Conservation (phyloP, 2,888 invertebrate genomes). For the Rotaria socialis region DNA sequence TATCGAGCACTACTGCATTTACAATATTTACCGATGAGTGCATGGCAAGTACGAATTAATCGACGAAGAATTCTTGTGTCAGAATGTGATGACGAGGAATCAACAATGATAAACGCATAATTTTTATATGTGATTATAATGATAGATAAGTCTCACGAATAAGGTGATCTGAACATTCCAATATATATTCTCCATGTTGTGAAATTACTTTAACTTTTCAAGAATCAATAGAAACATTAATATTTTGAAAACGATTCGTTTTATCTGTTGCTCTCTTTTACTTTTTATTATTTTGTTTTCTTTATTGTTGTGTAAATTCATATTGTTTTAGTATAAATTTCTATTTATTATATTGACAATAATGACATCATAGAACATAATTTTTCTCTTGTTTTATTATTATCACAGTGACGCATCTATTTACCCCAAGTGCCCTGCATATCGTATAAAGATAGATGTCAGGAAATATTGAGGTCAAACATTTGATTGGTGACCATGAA, state of each 20-base stretch:
- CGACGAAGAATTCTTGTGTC: not conserved
- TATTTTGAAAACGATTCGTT: not conserved
- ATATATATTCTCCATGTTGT: not conserved
- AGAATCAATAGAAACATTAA: not conserved
- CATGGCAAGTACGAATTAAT: constrained; percentile 37
- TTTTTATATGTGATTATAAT: not conserved
- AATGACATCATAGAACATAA: not conserved
- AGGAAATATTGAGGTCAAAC: not conserved
- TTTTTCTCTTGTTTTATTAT: too few relatives aligned
- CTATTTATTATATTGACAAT: not conserved
- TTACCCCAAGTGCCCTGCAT: too few relatives aligned
- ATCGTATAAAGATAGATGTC: not conserved
- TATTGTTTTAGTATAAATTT: not conserved
- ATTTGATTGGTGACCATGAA: not conserved
- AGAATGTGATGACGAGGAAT: not conserved
- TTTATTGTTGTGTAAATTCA: not conserved
- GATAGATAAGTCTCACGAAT: not conserved
- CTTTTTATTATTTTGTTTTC: not conserved
- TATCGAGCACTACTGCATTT: not conserved
- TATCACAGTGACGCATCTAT: too few relatives aligned
- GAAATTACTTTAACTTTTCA: not conserved
- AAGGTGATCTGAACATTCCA: not conserved
- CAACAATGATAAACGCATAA: not conserved
- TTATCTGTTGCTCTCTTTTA: not conserved
- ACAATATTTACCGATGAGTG: not conserved